phyloP scores from a whole-genome alignment of 2,888 invertebrate genomes.

The Drosophila falleni region DNA sequence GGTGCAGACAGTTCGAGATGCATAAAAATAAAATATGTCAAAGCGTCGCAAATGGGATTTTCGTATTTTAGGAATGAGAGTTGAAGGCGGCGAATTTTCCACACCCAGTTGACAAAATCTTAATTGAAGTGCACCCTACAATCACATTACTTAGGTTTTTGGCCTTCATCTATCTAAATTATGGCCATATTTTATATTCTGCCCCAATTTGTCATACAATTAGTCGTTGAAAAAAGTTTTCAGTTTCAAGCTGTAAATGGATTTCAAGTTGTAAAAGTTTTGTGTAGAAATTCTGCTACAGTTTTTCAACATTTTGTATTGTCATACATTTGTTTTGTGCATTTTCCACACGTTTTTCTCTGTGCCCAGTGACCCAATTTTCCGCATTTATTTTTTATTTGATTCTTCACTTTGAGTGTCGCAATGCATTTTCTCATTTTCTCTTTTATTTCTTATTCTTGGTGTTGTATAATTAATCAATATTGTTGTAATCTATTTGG shows the following conservation, averaged over 20 bases:
- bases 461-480: conserved; percentile 66
- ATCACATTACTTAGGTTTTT: neutral
- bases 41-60: conserved; percentile 56
- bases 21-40: conserved; percentile 70
- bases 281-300: conserved; percentile 18
- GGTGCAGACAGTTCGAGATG: conserved; percentile 59
- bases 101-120: conserved; percentile 9
- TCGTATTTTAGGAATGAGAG: conserved; percentile 23
- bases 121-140: conserved; percentile 20
- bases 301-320: conserved; percentile 31
- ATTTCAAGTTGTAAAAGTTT: conserved; percentile 26
- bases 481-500: conserved; percentile 51
- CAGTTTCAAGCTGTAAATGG: conserved; percentile 23
- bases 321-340: conserved; percentile 19
- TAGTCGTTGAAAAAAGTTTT: conserved; percentile 24
- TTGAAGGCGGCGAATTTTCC: conserved; percentile 31
- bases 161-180: conserved; percentile 6
- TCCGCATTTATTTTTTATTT: conserved; percentile 26
- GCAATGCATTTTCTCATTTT: conserved; percentile 58
- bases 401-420: conserved; percentile 55
- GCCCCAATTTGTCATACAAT: conserved; percentile 40
- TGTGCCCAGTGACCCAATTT: conserved; percentile 50
- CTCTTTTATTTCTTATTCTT: conserved; percentile 9
- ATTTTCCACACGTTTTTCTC: conserved; percentile 43
- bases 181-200: conserved; percentile 3